Base-by-base conservation (phyloP, 2,888 invertebrate genomes). In the Phaonia tiefii region DNA sequence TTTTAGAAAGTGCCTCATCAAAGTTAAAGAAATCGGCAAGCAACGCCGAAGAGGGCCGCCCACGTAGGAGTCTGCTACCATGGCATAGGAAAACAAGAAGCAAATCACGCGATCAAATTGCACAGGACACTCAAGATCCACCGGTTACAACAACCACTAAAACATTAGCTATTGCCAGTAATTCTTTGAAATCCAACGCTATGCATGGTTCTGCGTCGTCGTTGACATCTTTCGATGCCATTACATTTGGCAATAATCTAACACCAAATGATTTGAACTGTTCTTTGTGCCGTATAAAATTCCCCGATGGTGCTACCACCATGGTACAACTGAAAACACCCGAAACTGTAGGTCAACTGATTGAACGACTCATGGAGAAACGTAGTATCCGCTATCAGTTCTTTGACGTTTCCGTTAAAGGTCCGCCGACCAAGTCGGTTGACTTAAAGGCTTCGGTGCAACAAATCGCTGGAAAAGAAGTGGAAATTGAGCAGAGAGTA, bases 271-370 rank as follows among this genome's bases (percentile, higher is more conserved):
- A 88, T 26, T 85, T 67, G 84, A 86, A 73, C 20, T 85, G 83
- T 1, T 90, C 96, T 26, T 83, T 89, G 15, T 97, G 97, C 89
- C 94, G 97, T 84, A 96, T 99, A 82, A 94, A 96, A 87, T 92
- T 99, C 81, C 96, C 97, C 1, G 98, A 98, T 91, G 96, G 96
- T 67, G 97, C 97, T 77, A 97, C 98, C 1, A 97, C 98, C 0
- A 97, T 98, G 84, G 96, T 98, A 79, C 95, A 95, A 85, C 95
- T 96, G 58, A 94, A 94, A 85, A 92, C 94, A 20, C 92, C 93
- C 22, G 95, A 96, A 89, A 94, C 95, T 0, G 95, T 98, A 72
- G 94, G 94, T 75, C 93, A 94, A 83, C 92, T 98, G 73, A 94
- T 98, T 20, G 95, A 95, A 84, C 93, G 96, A 76, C 92, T 98